Conservation (phyloP, 2,113 vertebrate species). For the Eurypyga helias region DNA sequence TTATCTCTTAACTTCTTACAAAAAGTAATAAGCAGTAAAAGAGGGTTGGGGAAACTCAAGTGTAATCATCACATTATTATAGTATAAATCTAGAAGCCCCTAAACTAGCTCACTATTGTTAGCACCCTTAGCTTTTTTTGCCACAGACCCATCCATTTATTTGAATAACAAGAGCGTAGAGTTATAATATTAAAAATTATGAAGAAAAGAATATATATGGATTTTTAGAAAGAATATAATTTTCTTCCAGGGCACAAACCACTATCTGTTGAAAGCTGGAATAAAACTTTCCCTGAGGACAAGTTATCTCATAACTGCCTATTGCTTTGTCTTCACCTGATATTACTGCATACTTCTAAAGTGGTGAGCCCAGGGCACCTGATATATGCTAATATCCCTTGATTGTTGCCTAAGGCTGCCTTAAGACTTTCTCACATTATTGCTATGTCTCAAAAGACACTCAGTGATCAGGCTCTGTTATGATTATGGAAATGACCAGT, state of each 20-base stretch:
- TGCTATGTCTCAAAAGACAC: not conserved
- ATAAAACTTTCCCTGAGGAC: constrained; percentile 1
- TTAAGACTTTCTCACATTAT: not conserved
- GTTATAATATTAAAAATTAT: not conserved
- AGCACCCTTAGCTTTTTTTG: not conserved
- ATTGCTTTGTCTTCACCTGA: constrained; percentile 27
- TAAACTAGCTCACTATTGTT: accelerated
- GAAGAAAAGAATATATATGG: not conserved
- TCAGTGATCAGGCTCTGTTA: not conserved
- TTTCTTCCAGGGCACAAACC: not conserved
- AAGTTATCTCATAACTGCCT: constrained; percentile 39
- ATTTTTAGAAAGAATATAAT: not conserved
- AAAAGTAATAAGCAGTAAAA: not conserved
- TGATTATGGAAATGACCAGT: constrained; percentile 37
- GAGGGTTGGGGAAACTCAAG: not conserved
- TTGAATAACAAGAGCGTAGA: not conserved
- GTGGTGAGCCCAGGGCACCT: not conserved
- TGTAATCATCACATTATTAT: not conserved
- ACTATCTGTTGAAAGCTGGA: not conserved
- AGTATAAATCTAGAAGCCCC: not conserved
- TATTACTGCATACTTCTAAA: not conserved
- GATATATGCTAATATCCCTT: not conserved
- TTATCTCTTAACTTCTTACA: not conserved
- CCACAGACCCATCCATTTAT: not conserved
- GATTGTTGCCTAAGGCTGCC: not conserved